These are phyloP conservation scores for Fistularia tabacaria DNA, from an alignment of 2,797 vertebrate species.

Conservation along the genomic window DNA sequence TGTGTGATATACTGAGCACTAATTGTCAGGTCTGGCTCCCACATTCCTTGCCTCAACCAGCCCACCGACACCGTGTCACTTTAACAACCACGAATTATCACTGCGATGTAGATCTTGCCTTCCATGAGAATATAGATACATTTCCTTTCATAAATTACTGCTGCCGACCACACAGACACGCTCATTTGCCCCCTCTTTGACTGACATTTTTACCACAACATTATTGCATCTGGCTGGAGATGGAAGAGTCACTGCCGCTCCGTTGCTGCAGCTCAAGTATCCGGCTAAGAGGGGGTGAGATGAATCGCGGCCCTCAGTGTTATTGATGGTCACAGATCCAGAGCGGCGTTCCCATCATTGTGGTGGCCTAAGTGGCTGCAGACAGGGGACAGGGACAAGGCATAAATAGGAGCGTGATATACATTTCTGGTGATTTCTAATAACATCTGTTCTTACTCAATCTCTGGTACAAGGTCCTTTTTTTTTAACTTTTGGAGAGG, in stretches of 20 bases:
- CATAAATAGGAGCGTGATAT: slow-evolving; percentile 55
- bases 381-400: slow-evolving; percentile 68
- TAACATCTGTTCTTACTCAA: slow-evolving; percentile 60
- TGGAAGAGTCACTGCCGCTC: slow-evolving; percentile 80
- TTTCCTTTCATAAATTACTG: slow-evolving; percentile 89
- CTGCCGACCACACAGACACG: slow-evolving; percentile 17
- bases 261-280: slow-evolving; percentile 88
- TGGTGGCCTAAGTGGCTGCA: slow-evolving; percentile 76
- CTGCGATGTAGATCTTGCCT: slow-evolving; percentile 86
- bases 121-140: slow-evolving; percentile 88
- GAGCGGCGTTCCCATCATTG: slow-evolving; percentile 88
- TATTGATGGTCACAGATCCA: slow-evolving; percentile 82
- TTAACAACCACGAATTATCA: slow-evolving; percentile 94
- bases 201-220: slow-evolving; percentile 90
- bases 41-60: slow-evolving; percentile 80
- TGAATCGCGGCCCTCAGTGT: slow-evolving; percentile 82
- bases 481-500: slow-evolving; percentile 10
- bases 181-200: slow-evolving; percentile 64
- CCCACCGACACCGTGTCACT: slow-evolving; percentile 88
- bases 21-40: slow-evolving; percentile 81
- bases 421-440: slow-evolving; percentile 51
- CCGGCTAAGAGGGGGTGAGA: slow-evolving; percentile 82
- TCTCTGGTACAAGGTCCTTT: slow-evolving; percentile 17
- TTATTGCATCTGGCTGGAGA: slow-evolving; percentile 85
- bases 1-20: slow-evolving; percentile 74